Conservation (phyloP, 2,797 vertebrate species). For the Hoplostethus atlanticus region DNA sequence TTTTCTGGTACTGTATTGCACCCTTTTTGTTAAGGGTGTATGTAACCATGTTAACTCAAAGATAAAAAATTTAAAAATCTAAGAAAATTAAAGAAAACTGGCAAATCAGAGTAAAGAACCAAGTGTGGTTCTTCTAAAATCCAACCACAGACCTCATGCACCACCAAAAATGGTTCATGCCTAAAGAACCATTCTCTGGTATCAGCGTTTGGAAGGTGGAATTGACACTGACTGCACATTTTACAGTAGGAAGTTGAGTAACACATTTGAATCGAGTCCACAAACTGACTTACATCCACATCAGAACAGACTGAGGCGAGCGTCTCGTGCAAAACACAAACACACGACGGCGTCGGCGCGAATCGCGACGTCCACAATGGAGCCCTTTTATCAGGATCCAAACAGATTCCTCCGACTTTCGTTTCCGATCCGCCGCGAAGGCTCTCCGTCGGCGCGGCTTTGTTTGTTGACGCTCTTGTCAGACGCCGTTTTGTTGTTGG, state of each 20-base stretch:
- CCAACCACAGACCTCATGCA: too few relatives aligned
- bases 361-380: conserved; percentile 70
- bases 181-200: neutral
- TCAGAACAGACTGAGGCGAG: conserved; percentile 62
- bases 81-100: too few relatives aligned
- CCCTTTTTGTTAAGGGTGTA: too few relatives aligned
- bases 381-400: conserved; percentile 79
- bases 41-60: too few relatives aligned
- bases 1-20: too few relatives aligned
- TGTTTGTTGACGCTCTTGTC: conserved; percentile 78
- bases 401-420: conserved; percentile 76
- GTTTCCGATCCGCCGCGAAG: conserved; percentile 74
- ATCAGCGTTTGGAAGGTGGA: neutral
- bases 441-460: conserved; percentile 61
- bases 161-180: neutral
- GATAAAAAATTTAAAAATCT: too few relatives aligned
- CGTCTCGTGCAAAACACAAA: conserved; percentile 54
- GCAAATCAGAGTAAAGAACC: too few relatives aligned
- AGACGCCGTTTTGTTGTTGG: conserved; percentile 73
- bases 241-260: conserved; percentile 34
- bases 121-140: too few relatives aligned
- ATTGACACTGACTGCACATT: conserved; percentile 30
- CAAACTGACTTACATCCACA: conserved; percentile 64
- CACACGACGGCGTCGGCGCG: conserved; percentile 60
- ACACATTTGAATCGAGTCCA: conserved; percentile 52